Percentiles rank a stretch among this genome's conserved stretches.
These are phyloP conservation scores for Tenebrio molitor DNA, from an alignment of 1,140 invertebrate species.

Conservation along the genomic window DNA sequence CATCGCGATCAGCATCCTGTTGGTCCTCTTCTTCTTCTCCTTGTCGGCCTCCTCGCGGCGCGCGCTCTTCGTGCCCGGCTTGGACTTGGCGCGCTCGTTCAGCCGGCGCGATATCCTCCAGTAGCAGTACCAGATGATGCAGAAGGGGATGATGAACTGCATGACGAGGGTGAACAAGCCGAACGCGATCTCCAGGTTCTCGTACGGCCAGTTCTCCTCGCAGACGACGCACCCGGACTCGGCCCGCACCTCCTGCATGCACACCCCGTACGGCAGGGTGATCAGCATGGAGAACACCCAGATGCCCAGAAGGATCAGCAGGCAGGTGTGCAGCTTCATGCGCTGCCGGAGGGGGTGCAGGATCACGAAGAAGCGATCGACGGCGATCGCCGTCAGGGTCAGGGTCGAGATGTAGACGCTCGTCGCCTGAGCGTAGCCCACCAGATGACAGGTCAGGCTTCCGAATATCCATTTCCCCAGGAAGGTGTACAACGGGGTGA, in stretches of 20 bases:
- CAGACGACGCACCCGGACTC: constrained; percentile 73
- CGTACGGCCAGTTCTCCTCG: constrained; percentile 89
- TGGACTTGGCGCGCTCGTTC: constrained; percentile 80
- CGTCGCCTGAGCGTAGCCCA: constrained; percentile 90
- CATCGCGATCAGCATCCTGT: constrained; percentile 97
- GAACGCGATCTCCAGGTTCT: constrained; percentile 80
- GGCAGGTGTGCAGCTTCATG: constrained; percentile 87
- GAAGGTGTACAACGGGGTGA: constrained; percentile 93
- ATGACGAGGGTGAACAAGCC: constrained; percentile 87
- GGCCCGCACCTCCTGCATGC: constrained; percentile 70
- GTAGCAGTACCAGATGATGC: constrained; percentile 94
- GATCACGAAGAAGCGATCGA: constrained; percentile 96
- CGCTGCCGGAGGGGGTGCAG: constrained; percentile 94
- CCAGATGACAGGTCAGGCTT: constrained; percentile 85
- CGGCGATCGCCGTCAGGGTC: constrained; percentile 95
- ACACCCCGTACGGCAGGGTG: constrained; percentile 93
- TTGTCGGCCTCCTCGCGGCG: constrained; percentile 82
- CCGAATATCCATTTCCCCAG: constrained; percentile 92
- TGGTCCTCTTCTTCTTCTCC: constrained; percentile 81
- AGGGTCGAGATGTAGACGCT: constrained; percentile 96
- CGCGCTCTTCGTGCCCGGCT: constrained; percentile 82
- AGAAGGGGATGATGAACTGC: constrained; percentile 95
- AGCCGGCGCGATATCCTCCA: constrained; percentile 89
- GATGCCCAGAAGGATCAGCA: constrained; percentile 86
- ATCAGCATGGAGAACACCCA: constrained; percentile 90